Conservation (phyloP, 2,113 vertebrate species). For the Myocastor coypus region DNA sequence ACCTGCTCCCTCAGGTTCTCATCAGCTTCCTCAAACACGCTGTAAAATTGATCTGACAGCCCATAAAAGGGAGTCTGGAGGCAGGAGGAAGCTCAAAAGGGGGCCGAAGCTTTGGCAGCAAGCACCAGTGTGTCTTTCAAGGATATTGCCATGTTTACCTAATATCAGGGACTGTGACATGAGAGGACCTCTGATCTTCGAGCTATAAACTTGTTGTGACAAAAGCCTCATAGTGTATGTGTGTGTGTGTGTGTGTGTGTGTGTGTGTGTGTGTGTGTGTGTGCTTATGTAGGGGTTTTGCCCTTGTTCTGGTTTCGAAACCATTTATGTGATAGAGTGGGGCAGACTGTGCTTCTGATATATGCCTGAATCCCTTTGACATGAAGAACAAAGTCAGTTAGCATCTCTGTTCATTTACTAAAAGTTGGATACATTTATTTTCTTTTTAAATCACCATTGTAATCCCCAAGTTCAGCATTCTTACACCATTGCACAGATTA, state of each 20-base stretch:
- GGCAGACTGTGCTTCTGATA: background rate
- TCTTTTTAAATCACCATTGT: background rate
- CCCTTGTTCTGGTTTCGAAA: background rate
- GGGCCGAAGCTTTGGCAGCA: background rate
- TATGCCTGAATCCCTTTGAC: background rate
- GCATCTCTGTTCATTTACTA: background rate
- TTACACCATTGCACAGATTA: background rate
- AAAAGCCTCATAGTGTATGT: background rate
- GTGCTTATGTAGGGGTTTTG: no score
- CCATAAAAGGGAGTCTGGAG: slow-evolving; percentile 72
- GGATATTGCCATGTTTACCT: slow-evolving; percentile 63
- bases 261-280: background rate
- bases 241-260: background rate
- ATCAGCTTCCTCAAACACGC: slow-evolving; percentile 82
- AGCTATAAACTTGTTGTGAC: background rate
- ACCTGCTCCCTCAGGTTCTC: slow-evolving; percentile 79
- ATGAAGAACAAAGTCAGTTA: background rate
- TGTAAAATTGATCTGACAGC: slow-evolving; percentile 82
- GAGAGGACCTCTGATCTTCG: background rate
- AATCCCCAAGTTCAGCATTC: background rate
- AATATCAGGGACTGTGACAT: background rate
- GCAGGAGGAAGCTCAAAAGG: slow-evolving; percentile 57
- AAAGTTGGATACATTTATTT: background rate
- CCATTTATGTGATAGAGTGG: background rate
- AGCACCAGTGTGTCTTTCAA: slow-evolving; percentile 55